phyloP scores from a whole-genome alignment of 2,888 invertebrate species.

The Enoplolaimus lenunculus region DNA sequence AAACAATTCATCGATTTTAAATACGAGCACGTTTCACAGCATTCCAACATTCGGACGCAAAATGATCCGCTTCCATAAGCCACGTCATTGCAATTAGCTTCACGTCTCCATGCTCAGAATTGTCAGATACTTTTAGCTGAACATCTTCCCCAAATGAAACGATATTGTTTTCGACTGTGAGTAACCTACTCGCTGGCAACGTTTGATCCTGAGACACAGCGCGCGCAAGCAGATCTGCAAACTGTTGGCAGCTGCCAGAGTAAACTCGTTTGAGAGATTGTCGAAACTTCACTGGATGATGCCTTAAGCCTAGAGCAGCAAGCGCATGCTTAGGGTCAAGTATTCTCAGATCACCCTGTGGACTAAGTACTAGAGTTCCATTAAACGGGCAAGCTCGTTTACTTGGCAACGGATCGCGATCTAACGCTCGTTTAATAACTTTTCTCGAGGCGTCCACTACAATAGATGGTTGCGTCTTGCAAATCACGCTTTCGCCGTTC shows the following conservation, averaged over 20 bases:
- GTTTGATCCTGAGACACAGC: background rate
- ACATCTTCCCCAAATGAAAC: background rate
- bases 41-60: background rate
- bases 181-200: background rate
- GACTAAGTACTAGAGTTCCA: background rate
- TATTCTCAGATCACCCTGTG: background rate
- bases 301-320: background rate
- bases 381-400: background rate
- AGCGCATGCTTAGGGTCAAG: background rate
- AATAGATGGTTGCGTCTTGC: constrained; percentile 46
- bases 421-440: constrained; percentile 25
- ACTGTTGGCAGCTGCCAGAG: background rate
- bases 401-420: constrained; percentile 22
- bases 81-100: background rate
- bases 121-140: background rate
- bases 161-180: background rate
- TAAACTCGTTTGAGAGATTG: background rate
- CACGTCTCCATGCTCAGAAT: background rate
- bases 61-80: background rate
- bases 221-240: background rate
- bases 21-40: background rate
- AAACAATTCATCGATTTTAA: too few relatives aligned
- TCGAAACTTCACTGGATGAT: background rate
- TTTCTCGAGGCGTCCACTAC: constrained; percentile 27
- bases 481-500: constrained; percentile 86